Conservation (phyloP, 2,797 vertebrate species). For the Otus scops region DNA sequence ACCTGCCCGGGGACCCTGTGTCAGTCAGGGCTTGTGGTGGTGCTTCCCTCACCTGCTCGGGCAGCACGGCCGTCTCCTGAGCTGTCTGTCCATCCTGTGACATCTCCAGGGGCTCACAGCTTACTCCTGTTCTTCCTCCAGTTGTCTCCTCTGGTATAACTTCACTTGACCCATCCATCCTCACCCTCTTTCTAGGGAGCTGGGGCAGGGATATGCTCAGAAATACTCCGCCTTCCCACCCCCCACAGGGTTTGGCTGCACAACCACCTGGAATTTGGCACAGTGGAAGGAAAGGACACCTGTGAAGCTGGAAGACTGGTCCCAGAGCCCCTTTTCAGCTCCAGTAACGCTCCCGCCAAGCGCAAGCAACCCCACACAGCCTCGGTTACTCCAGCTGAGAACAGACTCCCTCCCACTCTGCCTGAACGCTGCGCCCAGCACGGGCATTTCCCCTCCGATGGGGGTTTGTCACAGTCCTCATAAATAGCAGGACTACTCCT, state of each 20-base stretch:
- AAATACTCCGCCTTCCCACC: background rate
- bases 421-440: rapidly evolving
- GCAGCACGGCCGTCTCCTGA: rapidly evolving
- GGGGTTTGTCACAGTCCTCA: background rate
- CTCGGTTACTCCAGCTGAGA: background rate
- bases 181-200: background rate
- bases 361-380: background rate
- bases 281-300: background rate
- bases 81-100: background rate
- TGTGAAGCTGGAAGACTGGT: background rate
- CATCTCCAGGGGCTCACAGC: rapidly evolving
- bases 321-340: background rate
- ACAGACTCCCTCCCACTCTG: background rate
- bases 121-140: background rate
- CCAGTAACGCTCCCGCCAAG: rapidly evolving
- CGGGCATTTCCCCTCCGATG: background rate
- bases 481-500: background rate
- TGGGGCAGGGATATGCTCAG: background rate
- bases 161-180: background rate
- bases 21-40: background rate
- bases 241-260: background rate
- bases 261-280: background rate
- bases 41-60: background rate
- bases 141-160: rapidly evolving
- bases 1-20: rapidly evolving